These are phyloP conservation scores for Drosophila sordidula DNA, from an alignment of 2,888 invertebrate genomes.

Conservation along the genomic window DNA sequence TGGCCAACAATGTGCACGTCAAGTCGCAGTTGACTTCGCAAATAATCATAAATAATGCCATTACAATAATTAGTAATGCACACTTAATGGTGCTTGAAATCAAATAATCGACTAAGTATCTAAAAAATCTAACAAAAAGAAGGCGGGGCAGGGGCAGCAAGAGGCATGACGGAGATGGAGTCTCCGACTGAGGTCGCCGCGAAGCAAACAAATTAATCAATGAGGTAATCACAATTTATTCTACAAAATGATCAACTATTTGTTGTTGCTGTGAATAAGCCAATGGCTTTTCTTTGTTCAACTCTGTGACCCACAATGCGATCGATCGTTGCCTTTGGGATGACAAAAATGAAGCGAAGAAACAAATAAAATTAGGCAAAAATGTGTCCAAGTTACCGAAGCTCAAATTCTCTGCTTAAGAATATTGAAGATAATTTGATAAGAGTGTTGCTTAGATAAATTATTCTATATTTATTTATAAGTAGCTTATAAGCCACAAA, in stretches of 20 bases:
- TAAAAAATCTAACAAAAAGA: constrained; percentile 30
- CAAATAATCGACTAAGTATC: constrained; percentile 61
- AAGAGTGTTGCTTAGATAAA: no score
- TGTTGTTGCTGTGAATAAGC: constrained; percentile 6
- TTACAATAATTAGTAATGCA: constrained; percentile 73
- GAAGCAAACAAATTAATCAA: constrained; percentile 62
- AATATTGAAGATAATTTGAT: no score
- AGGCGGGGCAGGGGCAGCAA: background rate
- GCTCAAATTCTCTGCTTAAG: constrained; percentile 4
- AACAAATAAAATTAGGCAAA: constrained; percentile 1
- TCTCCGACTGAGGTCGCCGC: constrained; percentile 35
- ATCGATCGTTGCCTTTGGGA: constrained; percentile 40
- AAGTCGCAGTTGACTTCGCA: constrained; percentile 36
- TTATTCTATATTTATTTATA: no score
- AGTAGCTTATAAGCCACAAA: no score
- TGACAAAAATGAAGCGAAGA: constrained; percentile 29
- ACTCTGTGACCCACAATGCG: constrained; percentile 49
- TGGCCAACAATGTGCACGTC: constrained; percentile 48
- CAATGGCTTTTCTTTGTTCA: constrained; percentile 17
- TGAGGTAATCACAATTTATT: constrained; percentile 67
- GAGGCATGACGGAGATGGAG: constrained; percentile 23
- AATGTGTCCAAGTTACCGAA: background rate
- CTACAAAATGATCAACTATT: constrained; percentile 31
- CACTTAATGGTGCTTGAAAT: constrained; percentile 62
- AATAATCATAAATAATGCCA: constrained; percentile 69